Evolutionary conservation across 2,113 vertebrate species (phyloP).

Genomic region (Hipposideros armiger): DNA sequence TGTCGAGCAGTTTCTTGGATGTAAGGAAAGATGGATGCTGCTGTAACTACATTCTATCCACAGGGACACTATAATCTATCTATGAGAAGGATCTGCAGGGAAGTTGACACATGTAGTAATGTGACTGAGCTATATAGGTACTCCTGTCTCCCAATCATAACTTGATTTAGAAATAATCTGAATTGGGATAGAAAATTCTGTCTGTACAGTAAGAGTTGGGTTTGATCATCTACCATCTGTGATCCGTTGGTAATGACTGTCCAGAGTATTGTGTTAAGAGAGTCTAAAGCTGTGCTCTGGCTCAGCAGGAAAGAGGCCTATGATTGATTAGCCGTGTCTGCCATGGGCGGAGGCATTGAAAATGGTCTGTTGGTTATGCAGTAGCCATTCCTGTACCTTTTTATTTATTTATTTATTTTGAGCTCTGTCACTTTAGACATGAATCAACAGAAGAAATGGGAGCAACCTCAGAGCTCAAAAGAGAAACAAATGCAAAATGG

Average conservation of each 20-base stretch:
- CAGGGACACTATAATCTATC: neutral
- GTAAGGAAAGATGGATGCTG: neutral
- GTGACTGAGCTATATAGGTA: rapidly evolving
- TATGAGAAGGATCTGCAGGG: neutral
- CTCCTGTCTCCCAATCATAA: neutral
- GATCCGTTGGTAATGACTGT: slow-evolving; percentile 41
- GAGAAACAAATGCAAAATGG: neutral
- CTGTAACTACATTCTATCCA: neutral
- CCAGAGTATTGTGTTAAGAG: neutral
- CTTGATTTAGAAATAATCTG: slow-evolving; percentile 13
- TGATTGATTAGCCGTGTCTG: slow-evolving; percentile 36
- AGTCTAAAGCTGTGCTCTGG: neutral
- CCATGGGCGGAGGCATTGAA: neutral
- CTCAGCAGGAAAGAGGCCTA: neutral
- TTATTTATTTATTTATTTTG: neutral
- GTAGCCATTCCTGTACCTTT: neutral
- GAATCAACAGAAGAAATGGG: slow-evolving; percentile 18
- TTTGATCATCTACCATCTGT: slow-evolving; percentile 14
- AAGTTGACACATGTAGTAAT: neutral
- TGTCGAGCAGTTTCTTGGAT: neutral
- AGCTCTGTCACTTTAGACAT: neutral
- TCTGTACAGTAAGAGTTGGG: neutral
- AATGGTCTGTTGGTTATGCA: neutral
- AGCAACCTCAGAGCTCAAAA: neutral
- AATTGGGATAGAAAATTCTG: neutral